Evolutionary conservation across 2,113 vertebrate species (phyloP).

Genomic region (Ictalurus furcatus): DNA sequence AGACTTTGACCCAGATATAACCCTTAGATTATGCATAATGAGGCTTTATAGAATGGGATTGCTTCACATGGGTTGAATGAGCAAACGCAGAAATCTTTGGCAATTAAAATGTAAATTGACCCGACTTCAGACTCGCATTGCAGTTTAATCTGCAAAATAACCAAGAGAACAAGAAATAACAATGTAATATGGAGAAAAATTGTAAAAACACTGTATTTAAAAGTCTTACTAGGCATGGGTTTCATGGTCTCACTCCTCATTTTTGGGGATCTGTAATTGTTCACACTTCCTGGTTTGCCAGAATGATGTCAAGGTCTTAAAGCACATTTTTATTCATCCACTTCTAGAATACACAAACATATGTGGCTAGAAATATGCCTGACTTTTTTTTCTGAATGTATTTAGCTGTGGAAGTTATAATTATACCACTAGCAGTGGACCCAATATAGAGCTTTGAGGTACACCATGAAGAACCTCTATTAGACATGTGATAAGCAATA

Average conservation of each 20-base stretch:
- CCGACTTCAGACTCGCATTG: not conserved
- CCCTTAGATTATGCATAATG: not conserved
- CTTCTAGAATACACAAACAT: not conserved
- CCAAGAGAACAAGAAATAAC: not conserved
- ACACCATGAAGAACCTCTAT: not conserved
- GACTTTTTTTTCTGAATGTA: not conserved
- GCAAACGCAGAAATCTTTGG: not conserved
- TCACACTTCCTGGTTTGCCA: not conserved
- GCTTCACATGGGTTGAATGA: not conserved
- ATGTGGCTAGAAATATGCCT: not conserved
- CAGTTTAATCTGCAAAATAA: not conserved
- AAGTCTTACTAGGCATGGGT: not conserved
- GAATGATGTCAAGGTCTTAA: not conserved
- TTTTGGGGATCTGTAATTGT: not conserved
- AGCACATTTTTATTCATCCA: not conserved
- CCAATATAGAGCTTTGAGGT: not conserved
- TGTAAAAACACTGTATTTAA: not conserved
- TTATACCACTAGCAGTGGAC: not conserved
- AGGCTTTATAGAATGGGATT: not conserved
- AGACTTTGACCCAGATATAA: not conserved
- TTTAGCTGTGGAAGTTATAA: not conserved
- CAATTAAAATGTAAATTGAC: not conserved
- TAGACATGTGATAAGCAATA: not conserved
- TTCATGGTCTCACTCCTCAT: not conserved
- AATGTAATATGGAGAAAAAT: not conserved